A percentile compares a stretch with the other conserved stretches of the same genome.
These are phyloP conservation scores for Dendrolimus kikuchii DNA, from an alignment of 1,140 invertebrate genomes.

Conservation along the genomic window DNA sequence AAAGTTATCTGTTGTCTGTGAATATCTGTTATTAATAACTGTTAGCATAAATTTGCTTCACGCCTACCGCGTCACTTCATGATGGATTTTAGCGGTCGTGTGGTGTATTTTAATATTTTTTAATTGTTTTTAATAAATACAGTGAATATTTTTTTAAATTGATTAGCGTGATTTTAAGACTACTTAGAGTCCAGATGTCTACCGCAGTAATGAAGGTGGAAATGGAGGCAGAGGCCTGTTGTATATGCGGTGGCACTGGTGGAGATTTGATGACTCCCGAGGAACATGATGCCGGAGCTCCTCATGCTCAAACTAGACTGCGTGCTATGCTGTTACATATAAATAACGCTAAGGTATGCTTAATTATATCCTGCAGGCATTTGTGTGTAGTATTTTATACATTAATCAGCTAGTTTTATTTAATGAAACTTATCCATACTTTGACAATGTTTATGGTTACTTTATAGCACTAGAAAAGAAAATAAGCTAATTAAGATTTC, in stretches of 20 bases:
- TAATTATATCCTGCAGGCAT: background rate
- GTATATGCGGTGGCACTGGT: conserved; percentile 30
- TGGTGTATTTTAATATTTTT: no score
- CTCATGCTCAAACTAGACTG: conserved; percentile 35
- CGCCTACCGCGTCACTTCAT: no score
- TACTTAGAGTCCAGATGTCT: conserved; percentile 17
- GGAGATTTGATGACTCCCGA: conserved; percentile 45
- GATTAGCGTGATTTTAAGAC: no score
- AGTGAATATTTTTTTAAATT: no score
- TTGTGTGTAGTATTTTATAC: no score
- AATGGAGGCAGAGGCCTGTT: conserved; percentile 34
- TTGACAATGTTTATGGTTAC: background rate
- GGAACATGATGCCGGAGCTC: conserved; percentile 44
- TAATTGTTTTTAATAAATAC: no score
- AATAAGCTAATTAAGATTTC: background rate
- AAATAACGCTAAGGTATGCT: conserved; percentile 48
- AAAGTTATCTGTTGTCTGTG: no score
- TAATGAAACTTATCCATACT: background rate
- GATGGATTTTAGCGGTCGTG: no score
- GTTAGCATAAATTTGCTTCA: no score
- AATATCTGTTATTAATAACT: no score
- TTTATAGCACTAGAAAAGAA: background rate
- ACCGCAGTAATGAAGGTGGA: conserved; percentile 44
- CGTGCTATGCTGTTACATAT: conserved; percentile 54
- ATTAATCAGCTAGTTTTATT: background rate